These are phyloP conservation scores for Trematomus bernacchii DNA, from an alignment of 2,797 vertebrate genomes.

Conservation along the genomic window DNA sequence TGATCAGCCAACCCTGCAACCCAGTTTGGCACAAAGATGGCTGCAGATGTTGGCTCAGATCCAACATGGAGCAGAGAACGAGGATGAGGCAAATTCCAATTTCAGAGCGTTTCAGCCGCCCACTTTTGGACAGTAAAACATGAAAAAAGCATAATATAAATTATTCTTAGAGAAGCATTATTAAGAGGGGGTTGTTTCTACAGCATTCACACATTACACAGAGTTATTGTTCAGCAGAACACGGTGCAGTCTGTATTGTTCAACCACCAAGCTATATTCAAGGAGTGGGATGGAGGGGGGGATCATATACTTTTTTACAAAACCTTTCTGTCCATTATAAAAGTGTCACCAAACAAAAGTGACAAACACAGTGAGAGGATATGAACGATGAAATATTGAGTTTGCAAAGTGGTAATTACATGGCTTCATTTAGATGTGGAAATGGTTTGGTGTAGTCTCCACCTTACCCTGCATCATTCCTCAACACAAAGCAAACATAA, in stretches of 20 bases:
- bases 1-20: constrained; percentile 84
- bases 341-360: constrained; percentile 65
- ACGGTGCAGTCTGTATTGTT: constrained; percentile 47
- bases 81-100: constrained; percentile 75
- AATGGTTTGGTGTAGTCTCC: constrained; percentile 68
- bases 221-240: constrained; percentile 57
- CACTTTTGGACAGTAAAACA: constrained; percentile 68
- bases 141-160: constrained; percentile 47
- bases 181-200: constrained; percentile 49
- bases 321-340: constrained; percentile 55
- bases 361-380: constrained; percentile 65
- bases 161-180: constrained; percentile 46
- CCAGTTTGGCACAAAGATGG: constrained; percentile 84
- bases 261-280: constrained; percentile 50
- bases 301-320: constrained; percentile 49
- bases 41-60: constrained; percentile 78
- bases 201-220: constrained; percentile 60
- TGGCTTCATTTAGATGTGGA: constrained; percentile 77
- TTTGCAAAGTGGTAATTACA: constrained; percentile 76
- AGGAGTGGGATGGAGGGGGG: constrained; percentile 29
- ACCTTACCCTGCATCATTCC: constrained; percentile 56
- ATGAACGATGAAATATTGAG: constrained; percentile 69
- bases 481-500: constrained; percentile 72
- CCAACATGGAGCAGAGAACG: constrained; percentile 74
- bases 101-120: constrained; percentile 64